Evolutionary conservation across 2,888 invertebrate genomes (phyloP).

Genomic region (Drosophila nr. perissopoda): DNA sequence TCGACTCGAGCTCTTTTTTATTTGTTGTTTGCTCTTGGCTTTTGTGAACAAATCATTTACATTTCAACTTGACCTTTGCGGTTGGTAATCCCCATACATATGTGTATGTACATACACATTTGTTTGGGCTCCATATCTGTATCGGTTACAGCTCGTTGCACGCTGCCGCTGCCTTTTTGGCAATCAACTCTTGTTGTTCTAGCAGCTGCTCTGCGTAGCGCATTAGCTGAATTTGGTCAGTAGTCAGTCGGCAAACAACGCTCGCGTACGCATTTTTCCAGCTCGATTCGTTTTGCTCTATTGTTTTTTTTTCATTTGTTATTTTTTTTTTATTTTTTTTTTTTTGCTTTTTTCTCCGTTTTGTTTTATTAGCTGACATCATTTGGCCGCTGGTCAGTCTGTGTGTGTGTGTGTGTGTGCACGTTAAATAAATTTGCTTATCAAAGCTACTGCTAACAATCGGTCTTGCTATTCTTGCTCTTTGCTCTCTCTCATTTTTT

Average conservation of each 20-base stretch:
- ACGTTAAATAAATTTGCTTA: constrained; percentile 42
- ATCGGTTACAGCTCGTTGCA: constrained; percentile 59
- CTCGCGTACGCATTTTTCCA: constrained; percentile 74
- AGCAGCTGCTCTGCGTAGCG: constrained; percentile 36
- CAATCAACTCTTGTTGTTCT: constrained; percentile 42
- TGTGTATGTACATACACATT: constrained; percentile 3
- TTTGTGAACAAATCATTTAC: constrained; percentile 54
- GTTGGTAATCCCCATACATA: not conserved
- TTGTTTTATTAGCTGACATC: constrained; percentile 65
- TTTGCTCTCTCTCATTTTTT: constrained; percentile 6
- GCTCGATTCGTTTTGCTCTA: constrained; percentile 26
- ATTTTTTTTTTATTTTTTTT: constrained; percentile 5
- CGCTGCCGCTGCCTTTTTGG: constrained; percentile 52
- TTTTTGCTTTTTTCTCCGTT: constrained; percentile 21
- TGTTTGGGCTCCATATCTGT: constrained; percentile 35
- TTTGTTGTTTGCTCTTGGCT: constrained; percentile 38
- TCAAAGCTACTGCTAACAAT: constrained; percentile 41
- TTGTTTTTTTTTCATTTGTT: not conserved
- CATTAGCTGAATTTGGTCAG: constrained; percentile 67
- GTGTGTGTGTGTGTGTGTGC: constrained; percentile 21
- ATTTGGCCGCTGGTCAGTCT: constrained; percentile 43
- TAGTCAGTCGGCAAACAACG: constrained; percentile 69
- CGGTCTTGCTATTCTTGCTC: constrained; percentile 36
- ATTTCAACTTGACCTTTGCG: constrained; percentile 68
- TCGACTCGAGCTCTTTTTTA: not conserved